phyloP scores from a whole-genome alignment of 2,113 vertebrate genomes.

The Lamprotornis superbus region DNA sequence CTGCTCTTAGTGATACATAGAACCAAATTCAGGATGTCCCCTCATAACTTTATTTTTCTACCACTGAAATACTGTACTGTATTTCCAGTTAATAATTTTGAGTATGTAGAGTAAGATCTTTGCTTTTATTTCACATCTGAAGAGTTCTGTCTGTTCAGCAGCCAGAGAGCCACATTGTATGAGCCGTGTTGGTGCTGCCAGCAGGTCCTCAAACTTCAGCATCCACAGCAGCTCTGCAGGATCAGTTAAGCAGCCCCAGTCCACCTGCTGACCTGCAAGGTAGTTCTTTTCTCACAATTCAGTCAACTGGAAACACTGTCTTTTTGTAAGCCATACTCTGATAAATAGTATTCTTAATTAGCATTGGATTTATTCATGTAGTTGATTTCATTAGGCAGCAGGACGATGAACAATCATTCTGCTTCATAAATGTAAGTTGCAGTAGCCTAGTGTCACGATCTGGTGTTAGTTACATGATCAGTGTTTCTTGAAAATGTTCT shows the following conservation, averaged over 20 bases:
- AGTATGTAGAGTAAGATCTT: neutral
- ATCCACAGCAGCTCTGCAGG: neutral
- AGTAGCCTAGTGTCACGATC: neutral
- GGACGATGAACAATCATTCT: neutral
- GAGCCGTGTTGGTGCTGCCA: neutral
- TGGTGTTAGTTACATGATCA: neutral
- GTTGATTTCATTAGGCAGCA: slow-evolving; percentile 37
- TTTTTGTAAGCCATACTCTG: slow-evolving; percentile 39
- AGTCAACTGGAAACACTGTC: neutral
- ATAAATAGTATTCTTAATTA: slow-evolving; percentile 38
- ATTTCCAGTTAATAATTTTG: slow-evolving; percentile 2
- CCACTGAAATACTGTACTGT: neutral
- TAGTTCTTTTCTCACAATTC: slow-evolving; percentile 4
- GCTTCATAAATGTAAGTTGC: neutral
- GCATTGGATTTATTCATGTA: slow-evolving; percentile 14
- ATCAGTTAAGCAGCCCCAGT: neutral
- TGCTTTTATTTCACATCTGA: neutral
- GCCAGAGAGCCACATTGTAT: neutral
- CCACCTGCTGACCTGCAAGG: neutral
- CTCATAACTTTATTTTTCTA: neutral
- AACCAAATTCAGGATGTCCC: neutral
- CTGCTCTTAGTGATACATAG: neutral
- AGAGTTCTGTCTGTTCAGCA: neutral
- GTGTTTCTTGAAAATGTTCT: neutral
- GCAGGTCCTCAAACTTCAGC: neutral